Base-by-base conservation (phyloP, 2,113 vertebrate species). In the Cinclus mexicanus region DNA sequence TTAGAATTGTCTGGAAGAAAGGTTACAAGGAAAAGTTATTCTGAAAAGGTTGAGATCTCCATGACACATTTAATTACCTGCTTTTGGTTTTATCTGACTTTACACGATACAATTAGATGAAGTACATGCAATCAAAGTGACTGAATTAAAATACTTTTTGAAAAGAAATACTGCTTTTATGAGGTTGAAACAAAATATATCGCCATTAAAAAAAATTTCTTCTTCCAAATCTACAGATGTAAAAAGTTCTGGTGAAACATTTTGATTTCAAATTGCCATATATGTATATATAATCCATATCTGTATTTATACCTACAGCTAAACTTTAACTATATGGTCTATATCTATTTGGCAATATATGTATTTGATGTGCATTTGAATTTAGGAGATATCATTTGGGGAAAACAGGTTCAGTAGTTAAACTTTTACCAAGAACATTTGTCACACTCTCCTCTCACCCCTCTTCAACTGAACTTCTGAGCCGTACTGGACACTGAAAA, bases 401-500 rank as follows among this genome's bases (percentile, higher is more conserved):
- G 49, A 46, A 86, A 89, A 35, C 5, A 39, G 11, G 26, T 23
- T 63, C 26, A 31, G 4, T 31, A 25, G 11, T 31, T 50, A 19
- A 67, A 83, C 16, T 20, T 37, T 63, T 44, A 37, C 3, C 0
- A 7, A 63, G 11, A 8, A 52, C 14, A 29, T 49, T 46, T 75
- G 3, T 29, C 31, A 57, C 6, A 35, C 12, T 8, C 2, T 90
- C 39, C 31, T 49, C 18, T 52, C 12, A 49, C 0, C 1, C 6
- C 9, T 44, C 22, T 74, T 85, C 50, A 77, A 31, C 12, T 3
- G 5, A 53, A 22, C 7, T 44, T n/a, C 53, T 70, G 31, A 37
- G 28, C 13, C 0, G 1, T 44, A 49, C 1, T 23, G 3, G 14
- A 12, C 19, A 44, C 22, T 28, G 8, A 18, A 35, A 83, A 69